phyloP scores from a whole-genome alignment of 2,113 vertebrate species.

The Puntigrus tetrazona region DNA sequence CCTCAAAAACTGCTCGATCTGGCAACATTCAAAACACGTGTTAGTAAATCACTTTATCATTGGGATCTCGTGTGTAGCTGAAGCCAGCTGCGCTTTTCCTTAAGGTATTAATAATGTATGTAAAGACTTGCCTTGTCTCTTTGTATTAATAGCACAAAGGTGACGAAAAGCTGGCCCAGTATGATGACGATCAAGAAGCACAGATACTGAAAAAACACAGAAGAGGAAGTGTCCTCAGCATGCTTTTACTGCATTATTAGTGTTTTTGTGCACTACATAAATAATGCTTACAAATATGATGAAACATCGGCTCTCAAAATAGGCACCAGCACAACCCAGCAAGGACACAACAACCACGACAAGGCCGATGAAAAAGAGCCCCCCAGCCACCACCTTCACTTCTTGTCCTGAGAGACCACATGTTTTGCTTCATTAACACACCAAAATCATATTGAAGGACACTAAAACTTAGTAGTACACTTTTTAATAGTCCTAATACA shows the following conservation, averaged over 20 bases:
- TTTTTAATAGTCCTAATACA: neutral
- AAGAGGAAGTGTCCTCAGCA: neutral
- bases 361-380: constrained; percentile 58
- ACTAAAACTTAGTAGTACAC: neutral
- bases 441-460: neutral
- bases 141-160: constrained; percentile 59
- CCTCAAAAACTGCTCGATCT: constrained; percentile 58
- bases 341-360: constrained; percentile 52
- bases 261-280: neutral
- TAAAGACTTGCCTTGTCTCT: constrained; percentile 55
- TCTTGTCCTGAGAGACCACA: constrained; percentile 39
- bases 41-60: neutral
- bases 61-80: neutral
- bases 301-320: constrained; percentile 54
- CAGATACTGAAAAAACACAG: constrained; percentile 62
- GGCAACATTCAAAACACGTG: neutral
- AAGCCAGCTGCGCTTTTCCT: neutral
- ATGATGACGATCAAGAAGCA: constrained; percentile 60
- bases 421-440: neutral
- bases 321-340: constrained; percentile 53
- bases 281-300: constrained; percentile 54
- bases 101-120: neutral
- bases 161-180: constrained; percentile 67
- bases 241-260: neutral
- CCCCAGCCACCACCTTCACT: constrained; percentile 53